Percentiles rank a stretch among this genome's conserved stretches.
These are phyloP conservation scores for Eulemur rufifrons DNA, from an alignment of 2,113 vertebrate species.

Conservation along the genomic window DNA sequence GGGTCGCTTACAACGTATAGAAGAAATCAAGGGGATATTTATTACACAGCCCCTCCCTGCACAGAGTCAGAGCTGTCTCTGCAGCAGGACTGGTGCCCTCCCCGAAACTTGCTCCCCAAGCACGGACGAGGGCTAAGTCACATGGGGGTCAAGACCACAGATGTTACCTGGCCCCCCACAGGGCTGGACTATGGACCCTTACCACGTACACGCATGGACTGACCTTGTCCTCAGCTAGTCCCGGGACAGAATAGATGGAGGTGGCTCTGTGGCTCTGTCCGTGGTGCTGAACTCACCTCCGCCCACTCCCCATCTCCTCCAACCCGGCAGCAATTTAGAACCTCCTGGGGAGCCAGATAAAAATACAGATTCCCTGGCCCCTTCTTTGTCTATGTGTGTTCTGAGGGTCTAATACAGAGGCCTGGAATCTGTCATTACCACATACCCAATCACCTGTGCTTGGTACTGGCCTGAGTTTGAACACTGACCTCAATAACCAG, in stretches of 20 bases:
- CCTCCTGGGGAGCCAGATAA: background rate
- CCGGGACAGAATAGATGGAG: background rate
- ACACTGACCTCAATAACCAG: background rate
- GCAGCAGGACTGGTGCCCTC: background rate
- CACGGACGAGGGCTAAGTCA: background rate
- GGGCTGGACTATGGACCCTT: background rate
- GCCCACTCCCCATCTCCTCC: background rate
- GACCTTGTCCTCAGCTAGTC: background rate
- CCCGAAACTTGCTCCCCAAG: background rate
- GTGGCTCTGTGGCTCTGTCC: background rate
- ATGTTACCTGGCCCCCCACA: background rate
- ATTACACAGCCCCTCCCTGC: background rate
- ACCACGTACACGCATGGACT: fast-evolving
- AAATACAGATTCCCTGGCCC: background rate
- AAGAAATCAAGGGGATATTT: background rate
- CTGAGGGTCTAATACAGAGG: background rate
- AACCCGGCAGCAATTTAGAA: background rate
- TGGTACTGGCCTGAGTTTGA: background rate
- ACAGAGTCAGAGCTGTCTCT: background rate
- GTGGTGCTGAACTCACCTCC: conserved; percentile 72
- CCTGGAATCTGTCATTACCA: background rate
- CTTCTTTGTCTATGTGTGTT: background rate
- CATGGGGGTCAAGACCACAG: background rate
- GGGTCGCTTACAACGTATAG: background rate
- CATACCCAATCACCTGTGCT: background rate